Evolutionary conservation across 2,113 vertebrate species (phyloP).

Genomic region (Alces alces): DNA sequence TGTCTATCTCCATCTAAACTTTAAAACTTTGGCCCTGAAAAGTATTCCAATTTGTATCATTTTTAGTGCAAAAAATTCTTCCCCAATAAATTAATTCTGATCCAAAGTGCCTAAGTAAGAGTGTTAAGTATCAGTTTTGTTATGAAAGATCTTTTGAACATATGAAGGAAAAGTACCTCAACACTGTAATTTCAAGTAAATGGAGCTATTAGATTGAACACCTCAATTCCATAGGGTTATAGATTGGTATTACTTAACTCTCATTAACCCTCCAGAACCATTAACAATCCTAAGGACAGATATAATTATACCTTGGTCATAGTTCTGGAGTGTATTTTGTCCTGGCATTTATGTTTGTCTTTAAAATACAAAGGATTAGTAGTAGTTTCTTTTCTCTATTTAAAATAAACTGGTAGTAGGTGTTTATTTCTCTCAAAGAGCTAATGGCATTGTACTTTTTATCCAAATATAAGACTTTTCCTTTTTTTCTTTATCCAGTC

Average conservation of each 20-base stretch:
- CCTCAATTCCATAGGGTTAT: neutral
- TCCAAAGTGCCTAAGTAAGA: neutral
- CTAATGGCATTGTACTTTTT: neutral
- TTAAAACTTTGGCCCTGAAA: neutral
- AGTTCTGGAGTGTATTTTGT: neutral
- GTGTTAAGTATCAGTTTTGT: neutral
- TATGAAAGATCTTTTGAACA: neutral
- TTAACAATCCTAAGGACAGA: neutral
- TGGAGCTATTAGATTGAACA: neutral
- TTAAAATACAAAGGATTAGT: neutral
- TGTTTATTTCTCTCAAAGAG: neutral
- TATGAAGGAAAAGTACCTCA: neutral
- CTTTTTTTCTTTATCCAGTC: constrained; percentile 58
- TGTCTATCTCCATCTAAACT: neutral
- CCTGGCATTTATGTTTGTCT: neutral
- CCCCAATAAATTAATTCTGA: neutral
- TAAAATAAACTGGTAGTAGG: neutral
- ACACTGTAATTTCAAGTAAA: neutral
- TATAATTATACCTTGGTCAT: neutral
- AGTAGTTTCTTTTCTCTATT: neutral
- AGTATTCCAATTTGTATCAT: neutral
- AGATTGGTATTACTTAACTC: neutral
- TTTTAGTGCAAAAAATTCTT: constrained; percentile 14
- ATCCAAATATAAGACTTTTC: neutral
- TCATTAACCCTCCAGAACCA: neutral